Percentiles rank a stretch among this genome's conserved stretches.
Evolutionary conservation across 92 coral and sea anemone genomes (phyloP).

Genomic region (Epizoanthus rinbou): DNA sequence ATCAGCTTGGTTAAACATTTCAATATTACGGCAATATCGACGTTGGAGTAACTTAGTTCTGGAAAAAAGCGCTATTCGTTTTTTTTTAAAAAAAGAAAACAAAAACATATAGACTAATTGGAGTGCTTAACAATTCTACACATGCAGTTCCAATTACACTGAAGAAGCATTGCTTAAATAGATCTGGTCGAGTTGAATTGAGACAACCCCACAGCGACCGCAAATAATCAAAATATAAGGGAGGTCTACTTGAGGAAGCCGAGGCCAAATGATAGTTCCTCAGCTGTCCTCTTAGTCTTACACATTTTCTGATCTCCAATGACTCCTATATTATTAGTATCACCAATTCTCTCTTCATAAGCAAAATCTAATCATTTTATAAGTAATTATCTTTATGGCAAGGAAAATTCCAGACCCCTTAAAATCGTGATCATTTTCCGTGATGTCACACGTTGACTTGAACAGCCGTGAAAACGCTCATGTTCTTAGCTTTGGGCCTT

Average conservation of each 20-base stretch:
- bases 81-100: background rate
- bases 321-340: background rate
- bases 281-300: no score
- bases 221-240: background rate
- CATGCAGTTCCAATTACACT: conserved; percentile 3
- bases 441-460: background rate
- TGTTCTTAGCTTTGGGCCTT: conserved; percentile 26
- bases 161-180: background rate
- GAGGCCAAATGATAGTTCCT: background rate
- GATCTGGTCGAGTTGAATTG: no score
- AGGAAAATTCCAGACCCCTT: background rate
- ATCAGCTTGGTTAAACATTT: no score
- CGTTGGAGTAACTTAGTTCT: no score
- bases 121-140: background rate
- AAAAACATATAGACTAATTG: background rate
- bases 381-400: background rate
- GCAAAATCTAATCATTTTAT: no score
- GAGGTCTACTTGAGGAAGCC: background rate
- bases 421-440: background rate
- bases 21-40: no score
- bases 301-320: background rate
- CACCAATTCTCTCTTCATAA: background rate
- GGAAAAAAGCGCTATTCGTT: no score
- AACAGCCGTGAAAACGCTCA: conserved; percentile 37
- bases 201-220: conserved; percentile 19